phyloP scores from a whole-genome alignment of 2,113 vertebrate genomes.

The Mustela lutreola region DNA sequence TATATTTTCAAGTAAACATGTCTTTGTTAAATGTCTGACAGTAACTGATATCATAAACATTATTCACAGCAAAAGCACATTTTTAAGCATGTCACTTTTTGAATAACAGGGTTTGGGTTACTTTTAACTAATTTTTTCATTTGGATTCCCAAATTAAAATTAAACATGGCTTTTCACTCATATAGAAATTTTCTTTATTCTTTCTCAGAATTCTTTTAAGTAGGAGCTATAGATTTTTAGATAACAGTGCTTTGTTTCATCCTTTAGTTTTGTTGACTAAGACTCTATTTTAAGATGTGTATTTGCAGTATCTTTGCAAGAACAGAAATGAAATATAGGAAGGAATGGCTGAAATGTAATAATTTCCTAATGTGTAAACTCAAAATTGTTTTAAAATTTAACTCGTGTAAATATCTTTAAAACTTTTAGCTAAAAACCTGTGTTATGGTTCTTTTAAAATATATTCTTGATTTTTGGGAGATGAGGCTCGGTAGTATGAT shows the following conservation, averaged over 20 bases:
- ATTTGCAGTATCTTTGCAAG: constrained; percentile 22
- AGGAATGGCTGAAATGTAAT: constrained; percentile 42
- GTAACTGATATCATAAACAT: constrained; percentile 60
- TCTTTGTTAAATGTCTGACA: constrained; percentile 48
- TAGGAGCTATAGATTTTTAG: constrained; percentile 48
- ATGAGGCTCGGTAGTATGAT: constrained; percentile 13
- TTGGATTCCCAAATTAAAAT: constrained; percentile 54
- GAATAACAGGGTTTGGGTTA: constrained; percentile 20
- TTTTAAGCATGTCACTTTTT: constrained; percentile 49
- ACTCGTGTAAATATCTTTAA: background rate
- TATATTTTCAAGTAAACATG: constrained; percentile 47
- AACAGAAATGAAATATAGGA: constrained; percentile 41
- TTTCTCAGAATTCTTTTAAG: constrained; percentile 39
- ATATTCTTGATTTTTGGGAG: background rate
- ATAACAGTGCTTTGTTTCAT: constrained; percentile 32
- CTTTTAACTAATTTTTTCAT: constrained; percentile 11
- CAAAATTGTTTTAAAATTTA: constrained; percentile 54
- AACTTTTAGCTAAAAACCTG: constrained; percentile 8
- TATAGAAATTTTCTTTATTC: constrained; percentile 5
- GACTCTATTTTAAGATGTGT: constrained; percentile 52
- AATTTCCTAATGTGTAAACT: constrained; percentile 47
- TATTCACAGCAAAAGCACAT: constrained; percentile 25
- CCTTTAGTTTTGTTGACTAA: background rate
- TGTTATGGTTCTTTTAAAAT: constrained; percentile 61
- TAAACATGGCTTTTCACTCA: constrained; percentile 40